phyloP scores from a whole-genome alignment of 2,113 vertebrate species.

The Cololabis saira region DNA sequence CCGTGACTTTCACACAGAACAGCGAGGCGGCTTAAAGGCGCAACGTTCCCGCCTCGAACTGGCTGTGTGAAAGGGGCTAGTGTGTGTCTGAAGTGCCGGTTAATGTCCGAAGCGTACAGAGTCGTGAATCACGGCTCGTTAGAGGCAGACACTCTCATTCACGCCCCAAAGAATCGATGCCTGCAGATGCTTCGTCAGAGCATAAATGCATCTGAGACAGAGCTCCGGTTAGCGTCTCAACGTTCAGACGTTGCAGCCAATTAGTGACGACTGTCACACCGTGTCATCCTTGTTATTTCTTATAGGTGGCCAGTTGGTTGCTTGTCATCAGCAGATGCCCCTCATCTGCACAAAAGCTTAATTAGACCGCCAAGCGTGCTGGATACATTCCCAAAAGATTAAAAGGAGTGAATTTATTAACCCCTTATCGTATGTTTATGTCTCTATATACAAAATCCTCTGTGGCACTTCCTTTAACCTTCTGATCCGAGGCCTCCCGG shows the following conservation, averaged over 20 bases:
- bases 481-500: slow-evolving; percentile 27
- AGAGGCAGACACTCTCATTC: slow-evolving; percentile 23
- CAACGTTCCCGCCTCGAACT: too few species aligned
- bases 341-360: slow-evolving; percentile 47
- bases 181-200: slow-evolving; percentile 45
- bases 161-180: slow-evolving; percentile 32
- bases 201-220: slow-evolving; percentile 19
- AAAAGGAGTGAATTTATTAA: slow-evolving; percentile 59
- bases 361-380: slow-evolving; percentile 58
- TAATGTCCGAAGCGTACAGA: slow-evolving; percentile 37
- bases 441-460: slow-evolving; percentile 52
- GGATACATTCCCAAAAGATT: slow-evolving; percentile 37
- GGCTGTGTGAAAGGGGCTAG: too few species aligned
- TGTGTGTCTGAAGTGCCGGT: slow-evolving; percentile 29
- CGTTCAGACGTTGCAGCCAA: slow-evolving; percentile 13
- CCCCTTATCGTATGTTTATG: slow-evolving; percentile 60
- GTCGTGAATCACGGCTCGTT: slow-evolving; percentile 54
- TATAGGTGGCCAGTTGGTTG: slow-evolving; percentile 29
- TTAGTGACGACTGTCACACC: slow-evolving; percentile 31
- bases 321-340: slow-evolving; percentile 48
- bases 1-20: too few species aligned
- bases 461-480: slow-evolving; percentile 43
- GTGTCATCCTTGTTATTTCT: slow-evolving; percentile 14
- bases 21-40: too few species aligned
- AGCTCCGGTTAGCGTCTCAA: background rate